These are phyloP conservation scores for Pteropus rufus DNA, from an alignment of 2,797 vertebrate species.

Conservation along the genomic window DNA sequence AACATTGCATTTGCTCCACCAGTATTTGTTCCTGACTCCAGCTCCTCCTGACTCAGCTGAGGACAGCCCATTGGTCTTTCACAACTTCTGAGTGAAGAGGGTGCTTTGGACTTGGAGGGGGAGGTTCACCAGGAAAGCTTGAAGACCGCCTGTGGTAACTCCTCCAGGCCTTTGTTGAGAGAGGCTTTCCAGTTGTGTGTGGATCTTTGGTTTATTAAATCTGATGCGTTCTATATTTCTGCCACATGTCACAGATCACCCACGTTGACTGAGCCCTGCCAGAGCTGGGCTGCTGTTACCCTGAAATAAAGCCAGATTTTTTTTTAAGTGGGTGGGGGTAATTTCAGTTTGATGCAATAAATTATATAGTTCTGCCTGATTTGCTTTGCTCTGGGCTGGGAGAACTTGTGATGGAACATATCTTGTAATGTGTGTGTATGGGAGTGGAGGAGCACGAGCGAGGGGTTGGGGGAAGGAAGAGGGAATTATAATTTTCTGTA, in stretches of 20 bases:
- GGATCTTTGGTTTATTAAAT: conserved; percentile 74
- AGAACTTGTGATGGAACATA: conserved; percentile 33
- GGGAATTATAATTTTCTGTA: neutral
- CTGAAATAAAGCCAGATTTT: conserved; percentile 75
- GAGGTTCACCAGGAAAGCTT: conserved; percentile 32
- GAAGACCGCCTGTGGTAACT: neutral
- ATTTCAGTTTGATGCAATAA: conserved; percentile 73
- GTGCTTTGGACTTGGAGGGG: conserved; percentile 65
- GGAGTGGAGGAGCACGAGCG: neutral
- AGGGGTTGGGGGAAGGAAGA: neutral
- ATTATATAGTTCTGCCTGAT: conserved; percentile 73
- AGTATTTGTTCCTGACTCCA: neutral
- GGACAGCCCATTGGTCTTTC: conserved; percentile 52
- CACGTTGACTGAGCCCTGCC: conserved; percentile 74
- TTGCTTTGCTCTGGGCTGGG: conserved; percentile 67
- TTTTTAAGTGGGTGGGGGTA: conserved; percentile 72
- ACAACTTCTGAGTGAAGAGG: conserved; percentile 59
- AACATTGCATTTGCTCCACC: neutral
- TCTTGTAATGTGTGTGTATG: neutral
- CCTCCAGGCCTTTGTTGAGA: conserved; percentile 64
- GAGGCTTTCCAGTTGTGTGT: conserved; percentile 58
- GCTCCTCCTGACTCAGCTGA: neutral
- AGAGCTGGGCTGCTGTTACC: conserved; percentile 62
- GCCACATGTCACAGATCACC: conserved; percentile 79
- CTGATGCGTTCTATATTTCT: conserved; percentile 76